Conservation (phyloP, 2,888 invertebrate genomes). For the Scelioninae gen. 2 region DNA sequence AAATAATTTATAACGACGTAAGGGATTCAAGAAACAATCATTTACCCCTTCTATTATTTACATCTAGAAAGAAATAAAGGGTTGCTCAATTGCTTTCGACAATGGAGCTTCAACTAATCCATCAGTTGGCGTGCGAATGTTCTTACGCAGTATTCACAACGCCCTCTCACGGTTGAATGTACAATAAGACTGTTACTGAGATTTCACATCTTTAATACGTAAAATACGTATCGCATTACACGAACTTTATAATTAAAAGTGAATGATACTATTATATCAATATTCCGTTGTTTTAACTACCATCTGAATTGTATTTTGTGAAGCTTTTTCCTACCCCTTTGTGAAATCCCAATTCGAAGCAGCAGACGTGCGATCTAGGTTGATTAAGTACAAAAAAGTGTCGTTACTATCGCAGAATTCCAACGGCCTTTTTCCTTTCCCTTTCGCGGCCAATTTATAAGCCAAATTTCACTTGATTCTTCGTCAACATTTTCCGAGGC, state of each 20-base stretch:
- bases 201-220: too few relatives aligned
- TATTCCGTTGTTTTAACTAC: too few relatives aligned
- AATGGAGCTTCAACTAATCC: conserved; percentile 23
- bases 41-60: conserved; percentile 35
- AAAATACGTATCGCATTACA: too few relatives aligned
- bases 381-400: conserved; percentile 74
- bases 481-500: background rate
- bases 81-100: conserved; percentile 14
- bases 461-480: conserved; percentile 5
- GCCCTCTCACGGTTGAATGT: conserved; percentile 6
- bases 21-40: conserved; percentile 6
- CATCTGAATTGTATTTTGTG: too few relatives aligned
- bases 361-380: conserved; percentile 62
- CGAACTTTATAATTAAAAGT: too few relatives aligned
- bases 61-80: conserved; percentile 33
- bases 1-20: conserved; percentile 34
- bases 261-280: too few relatives aligned
- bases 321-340: too few relatives aligned
- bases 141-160: background rate
- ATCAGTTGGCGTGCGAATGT: background rate
- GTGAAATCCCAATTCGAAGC: conserved; percentile 31
- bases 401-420: conserved; percentile 51
- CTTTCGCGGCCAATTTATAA: conserved; percentile 4
- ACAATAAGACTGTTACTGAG: conserved; percentile 10
- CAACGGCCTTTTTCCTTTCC: background rate